Evolutionary conservation across 2,888 invertebrate genomes (phyloP), one percentile per base, ranked within the genome.

Genomic region (Rhagium mordax): DNA sequence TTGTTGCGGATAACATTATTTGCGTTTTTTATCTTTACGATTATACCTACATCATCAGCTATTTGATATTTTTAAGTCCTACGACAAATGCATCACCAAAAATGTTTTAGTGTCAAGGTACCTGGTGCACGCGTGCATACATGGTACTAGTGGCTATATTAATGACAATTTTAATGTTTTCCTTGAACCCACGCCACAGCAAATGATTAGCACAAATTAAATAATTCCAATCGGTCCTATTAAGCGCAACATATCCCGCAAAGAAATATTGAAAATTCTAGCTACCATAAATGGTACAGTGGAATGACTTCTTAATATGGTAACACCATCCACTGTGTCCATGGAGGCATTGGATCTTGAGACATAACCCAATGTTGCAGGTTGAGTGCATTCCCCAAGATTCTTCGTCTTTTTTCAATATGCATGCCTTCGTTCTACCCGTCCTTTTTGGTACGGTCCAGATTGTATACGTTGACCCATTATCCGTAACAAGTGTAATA

Each of bases 311-410:
- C 74, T 76, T 67, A 76, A 74, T 78, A 78, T 73, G 78, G 76
- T 73, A 72, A 78, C 74, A 33, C 64, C 70, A 65, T 75, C 74
- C 73, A 73, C 65, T 55, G 55, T 62, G 53, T 60, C 70, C 75
- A 59, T 59, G 72, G 49, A 67, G 70, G 64, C 72, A 71, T 74
- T 71, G 71, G 66, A 75, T 70, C 67, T 66, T n/a, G 75, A 75
- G 70, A 69, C 57, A 71, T 64, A 74, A 65, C 68, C 72, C 47
- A 71, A 78, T 74, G 78, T 65, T 79, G 77, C 81, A 81, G 78
- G 78, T 79, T 75, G 79, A 76, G 75, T 79, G 79, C 81, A 81
- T 81, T 79, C 81, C 78, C 8, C 24, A 53, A 6, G 33, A 15
- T 33, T 18, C 33, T 20, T 16, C 65, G 61, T 61, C 61, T 21